Evolutionary conservation across 1,140 invertebrate species (phyloP).

Genomic region (Calephelis nemesis): DNA sequence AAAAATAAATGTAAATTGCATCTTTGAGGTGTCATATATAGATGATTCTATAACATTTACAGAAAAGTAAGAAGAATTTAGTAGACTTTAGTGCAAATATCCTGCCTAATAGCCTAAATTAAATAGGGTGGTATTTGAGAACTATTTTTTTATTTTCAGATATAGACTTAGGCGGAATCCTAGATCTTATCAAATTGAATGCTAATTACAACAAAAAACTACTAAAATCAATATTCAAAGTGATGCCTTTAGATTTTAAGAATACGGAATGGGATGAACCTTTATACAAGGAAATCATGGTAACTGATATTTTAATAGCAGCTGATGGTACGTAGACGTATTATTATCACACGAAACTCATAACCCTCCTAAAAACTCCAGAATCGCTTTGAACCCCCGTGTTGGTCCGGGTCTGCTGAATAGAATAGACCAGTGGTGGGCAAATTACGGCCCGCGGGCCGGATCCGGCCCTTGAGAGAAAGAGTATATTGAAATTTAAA

Average conservation of each 20-base stretch:
- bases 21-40: no score
- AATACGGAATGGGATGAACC: constrained; percentile 78
- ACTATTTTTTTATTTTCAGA: constrained; percentile 79
- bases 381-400: no score
- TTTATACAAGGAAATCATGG: constrained; percentile 77
- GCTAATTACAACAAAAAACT: constrained; percentile 82
- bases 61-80: neutral
- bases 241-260: constrained; percentile 85
- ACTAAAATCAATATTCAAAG: constrained; percentile 76
- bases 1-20: no score
- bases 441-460: no score
- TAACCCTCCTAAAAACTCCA: no score
- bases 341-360: neutral
- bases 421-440: no score
- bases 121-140: neutral
- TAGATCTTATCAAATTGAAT: constrained; percentile 86
- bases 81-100: neutral
- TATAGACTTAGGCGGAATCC: constrained; percentile 86
- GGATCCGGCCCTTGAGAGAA: no score
- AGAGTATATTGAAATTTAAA: no score
- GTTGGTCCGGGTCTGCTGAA: no score
- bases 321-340: constrained; percentile 84
- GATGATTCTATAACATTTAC: no score
- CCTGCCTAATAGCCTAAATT: neutral
- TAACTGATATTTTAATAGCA: constrained; percentile 84